Evolutionary conservation across 2,113 vertebrate genomes (phyloP).

Genomic region (Peromyscus maniculatus): DNA sequence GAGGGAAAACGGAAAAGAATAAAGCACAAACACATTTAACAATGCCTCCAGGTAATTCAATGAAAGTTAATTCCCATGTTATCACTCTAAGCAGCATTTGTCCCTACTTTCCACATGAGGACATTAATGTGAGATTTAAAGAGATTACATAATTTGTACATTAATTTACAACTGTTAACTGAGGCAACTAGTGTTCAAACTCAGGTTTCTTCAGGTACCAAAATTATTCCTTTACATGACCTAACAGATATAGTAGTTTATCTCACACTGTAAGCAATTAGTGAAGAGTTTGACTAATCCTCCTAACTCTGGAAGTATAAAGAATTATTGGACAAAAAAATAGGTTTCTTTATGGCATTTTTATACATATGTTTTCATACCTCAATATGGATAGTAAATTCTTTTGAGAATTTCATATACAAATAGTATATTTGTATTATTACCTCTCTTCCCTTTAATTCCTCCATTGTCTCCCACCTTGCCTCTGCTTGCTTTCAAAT

Average conservation of each 20-base stretch:
- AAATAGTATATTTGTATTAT: not conserved
- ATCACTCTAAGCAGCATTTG: not conserved
- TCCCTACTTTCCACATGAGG: not conserved
- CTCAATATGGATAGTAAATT: not conserved
- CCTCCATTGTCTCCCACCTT: not conserved
- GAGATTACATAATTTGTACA: not conserved
- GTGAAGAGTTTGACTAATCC: not conserved
- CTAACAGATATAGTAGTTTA: not conserved
- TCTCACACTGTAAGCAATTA: constrained; percentile 17
- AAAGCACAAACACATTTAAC: not conserved
- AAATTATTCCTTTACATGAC: not conserved
- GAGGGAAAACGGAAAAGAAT: not conserved
- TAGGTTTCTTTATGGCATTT: not conserved
- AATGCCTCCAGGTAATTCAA: not conserved
- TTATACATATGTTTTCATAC: not conserved
- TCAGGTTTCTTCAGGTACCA: not conserved
- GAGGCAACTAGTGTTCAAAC: not conserved
- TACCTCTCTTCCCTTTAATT: not conserved
- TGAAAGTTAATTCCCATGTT: not conserved
- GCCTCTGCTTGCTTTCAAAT: not conserved
- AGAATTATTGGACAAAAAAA: not conserved
- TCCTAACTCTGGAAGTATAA: not conserved
- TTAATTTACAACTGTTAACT: not conserved
- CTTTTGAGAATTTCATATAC: not conserved
- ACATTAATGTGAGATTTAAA: not conserved